A percentile compares a stretch with the other conserved stretches of the same genome.
These are phyloP conservation scores for Porites lobata DNA, from an alignment of 92 coral and sea anemone genomes.

Conservation along the genomic window DNA sequence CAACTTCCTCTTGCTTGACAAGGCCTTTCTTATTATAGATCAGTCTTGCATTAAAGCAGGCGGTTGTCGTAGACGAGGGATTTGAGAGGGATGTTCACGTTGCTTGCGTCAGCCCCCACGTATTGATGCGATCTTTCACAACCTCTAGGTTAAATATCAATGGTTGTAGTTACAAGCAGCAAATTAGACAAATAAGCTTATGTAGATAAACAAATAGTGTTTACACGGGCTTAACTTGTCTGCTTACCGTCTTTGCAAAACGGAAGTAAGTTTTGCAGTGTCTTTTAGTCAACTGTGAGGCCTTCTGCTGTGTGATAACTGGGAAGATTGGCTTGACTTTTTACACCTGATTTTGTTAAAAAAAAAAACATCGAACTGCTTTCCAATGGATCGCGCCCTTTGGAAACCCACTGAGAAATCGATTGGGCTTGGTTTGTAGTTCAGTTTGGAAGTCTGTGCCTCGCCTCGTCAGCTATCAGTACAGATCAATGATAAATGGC, in stretches of 20 bases:
- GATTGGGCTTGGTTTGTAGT: neutral
- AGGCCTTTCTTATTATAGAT: slow-evolving; percentile 65
- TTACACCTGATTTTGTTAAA: slow-evolving; percentile 30
- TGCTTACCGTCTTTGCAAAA: slow-evolving; percentile 43
- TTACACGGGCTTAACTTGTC: slow-evolving; percentile 16
- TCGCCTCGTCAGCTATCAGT: slow-evolving; percentile 18
- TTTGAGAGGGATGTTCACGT: neutral
- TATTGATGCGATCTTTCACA: slow-evolving; percentile 28
- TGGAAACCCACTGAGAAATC: slow-evolving; percentile 28
- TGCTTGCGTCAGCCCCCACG: slow-evolving; percentile 4
- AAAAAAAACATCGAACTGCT: slow-evolving; percentile 25
- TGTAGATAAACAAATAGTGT: slow-evolving; percentile 16
- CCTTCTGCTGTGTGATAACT: neutral
- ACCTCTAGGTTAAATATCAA: slow-evolving; percentile 47
- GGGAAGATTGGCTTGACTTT: neutral
- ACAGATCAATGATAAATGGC: slow-evolving; percentile 14
- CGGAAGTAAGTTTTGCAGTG: neutral
- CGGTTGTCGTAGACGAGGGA: slow-evolving; percentile 1
- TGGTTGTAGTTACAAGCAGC: slow-evolving; percentile 24
- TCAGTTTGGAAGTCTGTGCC: neutral
- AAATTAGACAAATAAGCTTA: slow-evolving; percentile 9
- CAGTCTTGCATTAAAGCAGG: slow-evolving; percentile 2
- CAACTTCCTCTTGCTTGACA: slow-evolving; percentile 77
- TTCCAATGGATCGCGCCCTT: slow-evolving; percentile 28
- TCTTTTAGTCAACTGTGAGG: neutral